A percentile compares a stretch with the other conserved stretches of the same genome.
phyloP scores from a whole-genome alignment of 2,113 vertebrate genomes.

The Hemibagrus wyckioides region DNA sequence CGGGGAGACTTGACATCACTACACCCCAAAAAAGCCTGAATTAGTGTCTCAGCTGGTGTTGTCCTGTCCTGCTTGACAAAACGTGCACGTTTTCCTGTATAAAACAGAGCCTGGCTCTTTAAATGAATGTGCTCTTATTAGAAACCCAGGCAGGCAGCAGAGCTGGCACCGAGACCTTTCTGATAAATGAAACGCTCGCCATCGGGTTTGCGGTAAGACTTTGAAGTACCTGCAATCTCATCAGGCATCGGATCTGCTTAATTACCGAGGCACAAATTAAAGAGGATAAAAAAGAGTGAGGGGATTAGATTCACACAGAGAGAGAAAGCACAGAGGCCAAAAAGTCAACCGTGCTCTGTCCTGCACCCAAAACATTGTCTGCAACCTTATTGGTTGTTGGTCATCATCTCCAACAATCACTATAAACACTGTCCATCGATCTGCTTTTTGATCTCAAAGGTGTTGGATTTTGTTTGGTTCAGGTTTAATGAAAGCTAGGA shows the following conservation, averaged over 20 bases:
- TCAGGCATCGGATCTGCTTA: constrained; percentile 52
- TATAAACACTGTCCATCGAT: neutral
- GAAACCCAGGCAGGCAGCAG: constrained; percentile 45
- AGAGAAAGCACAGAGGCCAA: neutral
- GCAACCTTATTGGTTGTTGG: neutral
- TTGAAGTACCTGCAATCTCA: constrained; percentile 57
- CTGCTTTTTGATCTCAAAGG: neutral
- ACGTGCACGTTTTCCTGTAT: constrained; percentile 28
- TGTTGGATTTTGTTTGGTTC: constrained; percentile 19
- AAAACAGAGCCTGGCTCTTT: constrained; percentile 33
- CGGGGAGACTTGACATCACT: constrained; percentile 33
- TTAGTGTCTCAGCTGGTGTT: constrained; percentile 42
- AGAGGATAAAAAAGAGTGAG: constrained; percentile 32
- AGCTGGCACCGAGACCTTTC: constrained; percentile 49
- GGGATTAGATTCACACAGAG: constrained; percentile 18
- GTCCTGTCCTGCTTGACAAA: constrained; percentile 26
- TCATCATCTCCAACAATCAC: constrained; percentile 19
- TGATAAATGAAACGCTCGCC: constrained; percentile 49
- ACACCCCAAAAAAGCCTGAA: constrained; percentile 45
- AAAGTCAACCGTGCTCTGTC: constrained; percentile 26
- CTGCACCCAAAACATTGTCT: constrained; percentile 9
- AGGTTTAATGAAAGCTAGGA: constrained; percentile 7
- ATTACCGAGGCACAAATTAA: constrained; percentile 49
- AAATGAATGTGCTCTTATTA: constrained; percentile 47
- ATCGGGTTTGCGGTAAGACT: constrained; percentile 50